Evolutionary conservation across 1,140 invertebrate genomes (phyloP).

Genomic region (Scaptomyza pallida): DNA sequence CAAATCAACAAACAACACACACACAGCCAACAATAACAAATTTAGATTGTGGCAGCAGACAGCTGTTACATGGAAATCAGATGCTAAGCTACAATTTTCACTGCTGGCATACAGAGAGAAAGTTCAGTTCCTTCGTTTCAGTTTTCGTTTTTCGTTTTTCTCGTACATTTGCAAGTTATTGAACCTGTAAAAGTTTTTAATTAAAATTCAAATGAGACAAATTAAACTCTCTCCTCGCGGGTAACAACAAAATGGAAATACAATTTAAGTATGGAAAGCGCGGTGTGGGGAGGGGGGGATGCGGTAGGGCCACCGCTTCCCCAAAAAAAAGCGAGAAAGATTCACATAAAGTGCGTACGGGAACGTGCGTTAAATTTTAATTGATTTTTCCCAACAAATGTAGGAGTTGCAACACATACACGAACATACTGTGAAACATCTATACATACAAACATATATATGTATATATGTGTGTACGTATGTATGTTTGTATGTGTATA

Average conservation of each 20-base stretch:
- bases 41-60: slow-evolving; percentile 47
- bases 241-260: slow-evolving; percentile 22
- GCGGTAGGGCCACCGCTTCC: slow-evolving; percentile 10
- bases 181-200: slow-evolving; percentile 79
- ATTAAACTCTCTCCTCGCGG: slow-evolving; percentile 54
- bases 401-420: slow-evolving; percentile 48
- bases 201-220: slow-evolving; percentile 79
- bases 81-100: slow-evolving; percentile 37
- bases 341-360: slow-evolving; percentile 34
- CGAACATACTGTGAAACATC: too few species aligned
- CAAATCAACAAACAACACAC: slow-evolving; percentile 1
- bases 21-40: slow-evolving; percentile 21
- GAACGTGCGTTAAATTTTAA: slow-evolving; percentile 78
- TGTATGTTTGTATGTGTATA: slow-evolving; percentile 18
- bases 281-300: neutral
- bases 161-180: slow-evolving; percentile 60
- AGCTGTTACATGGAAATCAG: slow-evolving; percentile 74
- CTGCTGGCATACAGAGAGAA: slow-evolving; percentile 19
- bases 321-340: neutral
- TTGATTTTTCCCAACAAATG: slow-evolving; percentile 75
- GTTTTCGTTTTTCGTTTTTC: neutral
- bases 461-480: neutral
- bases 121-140: too few species aligned
- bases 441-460: slow-evolving; percentile 14
- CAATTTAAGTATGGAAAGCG: slow-evolving; percentile 8